Conservation (phyloP, 1,140 invertebrate species). For the Musca domestica region DNA sequence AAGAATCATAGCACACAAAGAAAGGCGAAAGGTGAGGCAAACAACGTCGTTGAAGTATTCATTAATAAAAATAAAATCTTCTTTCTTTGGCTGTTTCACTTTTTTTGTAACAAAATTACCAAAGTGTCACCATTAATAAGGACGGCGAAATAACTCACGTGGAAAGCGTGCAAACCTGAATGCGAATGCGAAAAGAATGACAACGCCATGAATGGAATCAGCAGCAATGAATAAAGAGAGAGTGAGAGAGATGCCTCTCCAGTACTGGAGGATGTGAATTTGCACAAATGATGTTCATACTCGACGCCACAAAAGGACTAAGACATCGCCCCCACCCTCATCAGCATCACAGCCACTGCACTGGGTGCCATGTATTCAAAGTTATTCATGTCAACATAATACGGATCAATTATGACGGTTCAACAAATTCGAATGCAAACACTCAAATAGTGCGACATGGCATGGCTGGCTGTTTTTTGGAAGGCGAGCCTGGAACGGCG, state of each 20-base stretch:
- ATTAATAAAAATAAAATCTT: conserved; percentile 8
- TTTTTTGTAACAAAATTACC: conserved; percentile 15
- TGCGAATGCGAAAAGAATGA: not conserved
- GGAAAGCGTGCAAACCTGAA: not conserved
- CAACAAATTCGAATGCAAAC: conserved; percentile 17
- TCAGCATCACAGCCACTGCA: not conserved
- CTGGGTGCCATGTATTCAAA: conserved; percentile 15
- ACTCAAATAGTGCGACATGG: too few relatives aligned
- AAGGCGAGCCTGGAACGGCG: too few relatives aligned
- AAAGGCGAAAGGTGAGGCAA: not conserved
- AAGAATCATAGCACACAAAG: too few relatives aligned
- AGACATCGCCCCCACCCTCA: not conserved
- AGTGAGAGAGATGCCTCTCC: too few relatives aligned
- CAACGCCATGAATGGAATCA: not conserved
- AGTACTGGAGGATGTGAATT: not conserved
- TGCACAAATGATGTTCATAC: not conserved
- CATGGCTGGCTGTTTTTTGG: too few relatives aligned
- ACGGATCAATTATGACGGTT: conserved; percentile 27
- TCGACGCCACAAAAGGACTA: not conserved
- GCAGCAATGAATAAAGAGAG: not conserved
- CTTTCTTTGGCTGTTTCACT: too few relatives aligned
- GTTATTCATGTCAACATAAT: conserved; percentile 26
- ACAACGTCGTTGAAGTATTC: conserved; percentile 4
- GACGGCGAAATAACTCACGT: not conserved
- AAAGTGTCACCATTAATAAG: conserved; percentile 21